Base-by-base conservation (phyloP, 1,140 invertebrate species). In the Drosophila varians region DNA sequence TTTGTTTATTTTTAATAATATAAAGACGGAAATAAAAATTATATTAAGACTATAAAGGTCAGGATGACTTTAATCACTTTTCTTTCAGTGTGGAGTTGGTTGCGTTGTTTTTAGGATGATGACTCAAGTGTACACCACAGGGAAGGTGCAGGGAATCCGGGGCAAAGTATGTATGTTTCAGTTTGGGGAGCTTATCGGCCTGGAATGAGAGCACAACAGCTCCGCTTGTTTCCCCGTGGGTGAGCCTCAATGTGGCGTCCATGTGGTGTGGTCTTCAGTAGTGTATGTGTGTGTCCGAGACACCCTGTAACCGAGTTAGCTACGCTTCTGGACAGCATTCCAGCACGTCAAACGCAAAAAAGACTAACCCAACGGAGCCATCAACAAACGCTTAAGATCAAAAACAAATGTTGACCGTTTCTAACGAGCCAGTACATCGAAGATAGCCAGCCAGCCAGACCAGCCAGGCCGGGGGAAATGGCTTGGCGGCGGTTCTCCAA, bases 91-190 rank as follows among this genome's bases (percentile, higher is more conserved):
- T 80, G 57, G 23, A 69, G 34, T 69, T 54, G 49, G 80, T 47
- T 78, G 64, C 65, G 79, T 84, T 86, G 80, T 86, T 89, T 89
- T 83, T 83, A 76, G 84, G 76, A 77, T 61, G 69, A 84, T 88
- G 76, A 88, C 79, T 88, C 76, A 84, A 56, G 34, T 28, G 65
- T 45, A 49, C 31, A 55, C 21, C 34, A 23, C 7, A 9, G 16
- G 9, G 9, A 19, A n/a, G 38, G 46, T 43, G 16, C 9, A 18
- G 38, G 34, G n/a, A 7, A 12, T n/a, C 12, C 18, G 36, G 62
- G 18, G 21, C 28, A 36, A 8, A 58, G 14, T 21, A 12, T 18
- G 26, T 14, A 9, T 62, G 12, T 48, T 9, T 62, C 18, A 25
- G 25, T 43, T 21, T 38, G 21, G 0, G 55, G 42, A 46, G 60